These are phyloP conservation scores for Cardiocondyla obscurior DNA, from an alignment of 1,140 invertebrate genomes.

Conservation along the genomic window DNA sequence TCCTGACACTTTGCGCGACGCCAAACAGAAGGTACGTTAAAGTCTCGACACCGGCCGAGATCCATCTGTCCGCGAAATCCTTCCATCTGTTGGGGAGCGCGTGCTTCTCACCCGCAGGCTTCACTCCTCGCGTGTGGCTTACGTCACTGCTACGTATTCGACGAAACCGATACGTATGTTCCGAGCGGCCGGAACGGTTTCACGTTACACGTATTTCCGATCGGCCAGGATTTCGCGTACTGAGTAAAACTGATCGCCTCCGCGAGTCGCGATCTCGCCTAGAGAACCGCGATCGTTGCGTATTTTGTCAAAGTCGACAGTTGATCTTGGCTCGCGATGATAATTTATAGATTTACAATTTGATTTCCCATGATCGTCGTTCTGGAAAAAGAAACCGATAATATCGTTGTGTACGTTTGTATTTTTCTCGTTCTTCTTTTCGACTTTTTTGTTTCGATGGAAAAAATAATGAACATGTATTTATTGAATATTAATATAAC, in stretches of 20 bases:
- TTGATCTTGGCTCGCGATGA: not conserved
- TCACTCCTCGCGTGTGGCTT: conserved; percentile 38
- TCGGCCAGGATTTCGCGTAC: not conserved
- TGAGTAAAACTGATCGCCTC: no score
- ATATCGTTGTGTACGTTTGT: not conserved
- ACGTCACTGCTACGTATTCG: conserved; percentile 66
- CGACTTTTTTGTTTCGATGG: no score
- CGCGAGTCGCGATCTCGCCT: no score
- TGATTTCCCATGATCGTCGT: not conserved
- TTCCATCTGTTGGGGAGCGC: not conserved
- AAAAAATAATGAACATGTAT: no score
- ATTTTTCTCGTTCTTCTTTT: no score
- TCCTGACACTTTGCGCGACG: conserved; percentile 74
- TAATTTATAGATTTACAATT: not conserved
- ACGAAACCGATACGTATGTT: conserved; percentile 7
- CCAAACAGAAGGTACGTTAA: conserved; percentile 72
- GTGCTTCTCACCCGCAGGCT: not conserved
- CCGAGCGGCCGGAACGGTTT: not conserved
- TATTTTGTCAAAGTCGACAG: not conserved
- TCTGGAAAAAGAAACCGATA: not conserved
- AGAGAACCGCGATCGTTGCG: no score
- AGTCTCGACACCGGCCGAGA: no score
- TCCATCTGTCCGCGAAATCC: no score
- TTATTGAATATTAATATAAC: not conserved
- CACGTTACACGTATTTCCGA: not conserved